phyloP scores from a whole-genome alignment of 2,797 vertebrate species.

The Gallinago nigripennis region DNA sequence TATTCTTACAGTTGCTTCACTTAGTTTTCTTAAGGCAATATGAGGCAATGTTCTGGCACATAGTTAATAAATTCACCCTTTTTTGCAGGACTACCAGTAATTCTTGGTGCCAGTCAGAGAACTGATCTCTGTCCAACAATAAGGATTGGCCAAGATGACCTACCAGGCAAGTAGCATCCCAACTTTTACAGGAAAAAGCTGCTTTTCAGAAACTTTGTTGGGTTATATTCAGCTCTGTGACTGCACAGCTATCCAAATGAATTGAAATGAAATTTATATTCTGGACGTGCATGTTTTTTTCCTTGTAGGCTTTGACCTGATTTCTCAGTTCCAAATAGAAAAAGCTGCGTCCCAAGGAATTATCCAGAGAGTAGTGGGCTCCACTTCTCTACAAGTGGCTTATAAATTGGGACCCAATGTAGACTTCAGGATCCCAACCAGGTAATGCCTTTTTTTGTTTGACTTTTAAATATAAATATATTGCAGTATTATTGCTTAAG shows the following conservation, averaged over 20 bases:
- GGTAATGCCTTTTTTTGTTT: slow-evolving; percentile 66
- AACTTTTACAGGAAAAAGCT: background rate
- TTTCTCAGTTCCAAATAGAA: slow-evolving; percentile 91
- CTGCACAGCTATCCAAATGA: background rate
- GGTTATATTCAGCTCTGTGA: background rate
- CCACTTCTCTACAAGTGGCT: slow-evolving; percentile 81
- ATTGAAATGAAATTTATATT: background rate
- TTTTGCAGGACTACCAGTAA: slow-evolving; percentile 81
- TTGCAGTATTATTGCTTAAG: background rate
- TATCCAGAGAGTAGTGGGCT: slow-evolving; percentile 82
- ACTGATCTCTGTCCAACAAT: slow-evolving; percentile 82
- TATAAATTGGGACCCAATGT: slow-evolving; percentile 84
- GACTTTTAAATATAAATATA: background rate
- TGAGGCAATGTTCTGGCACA: background rate
- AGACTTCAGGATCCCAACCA: slow-evolving; percentile 90
- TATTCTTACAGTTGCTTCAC: background rate
- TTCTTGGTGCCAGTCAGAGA: slow-evolving; percentile 77
- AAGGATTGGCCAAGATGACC: slow-evolving; percentile 80
- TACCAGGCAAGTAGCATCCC: slow-evolving; percentile 83
- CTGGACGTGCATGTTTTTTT: background rate
- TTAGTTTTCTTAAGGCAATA: background rate
- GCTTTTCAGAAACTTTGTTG: background rate
- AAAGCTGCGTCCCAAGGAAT: slow-evolving; percentile 84
- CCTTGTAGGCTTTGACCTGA: slow-evolving; percentile 85
- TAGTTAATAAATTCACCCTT: background rate